Conservation (phyloP, 2,113 vertebrate species). For the Plecturocebus donacophilus region DNA sequence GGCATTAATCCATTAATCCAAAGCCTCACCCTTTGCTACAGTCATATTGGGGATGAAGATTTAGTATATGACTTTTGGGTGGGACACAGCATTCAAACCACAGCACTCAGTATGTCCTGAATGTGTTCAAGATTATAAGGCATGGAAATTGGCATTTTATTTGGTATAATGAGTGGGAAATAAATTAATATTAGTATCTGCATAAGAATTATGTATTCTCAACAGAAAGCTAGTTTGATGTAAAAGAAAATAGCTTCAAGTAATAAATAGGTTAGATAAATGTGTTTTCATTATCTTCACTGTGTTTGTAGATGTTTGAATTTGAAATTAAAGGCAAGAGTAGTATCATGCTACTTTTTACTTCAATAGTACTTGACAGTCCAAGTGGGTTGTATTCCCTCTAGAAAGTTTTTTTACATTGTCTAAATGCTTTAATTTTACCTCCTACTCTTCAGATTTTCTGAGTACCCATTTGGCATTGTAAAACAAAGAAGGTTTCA, state of each 20-base stretch:
- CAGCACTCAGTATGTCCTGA: background rate
- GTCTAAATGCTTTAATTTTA: background rate
- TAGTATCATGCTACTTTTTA: background rate
- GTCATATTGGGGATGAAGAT: background rate
- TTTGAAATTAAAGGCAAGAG: background rate
- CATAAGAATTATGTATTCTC: conserved; percentile 8
- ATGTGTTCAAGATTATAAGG: background rate
- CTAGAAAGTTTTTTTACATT: background rate
- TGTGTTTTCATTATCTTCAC: background rate
- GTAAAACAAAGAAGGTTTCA: background rate
- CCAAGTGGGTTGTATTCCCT: background rate
- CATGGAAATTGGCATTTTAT: background rate
- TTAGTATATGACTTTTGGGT: background rate
- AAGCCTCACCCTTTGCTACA: background rate
- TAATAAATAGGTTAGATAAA: background rate
- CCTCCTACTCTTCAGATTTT: background rate
- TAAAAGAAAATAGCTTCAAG: background rate
- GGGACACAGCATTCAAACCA: background rate
- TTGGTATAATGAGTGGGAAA: background rate
- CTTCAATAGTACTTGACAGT: background rate
- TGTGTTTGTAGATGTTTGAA: background rate
- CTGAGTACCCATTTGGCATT: background rate
- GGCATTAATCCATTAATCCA: background rate
- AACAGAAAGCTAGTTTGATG: background rate
- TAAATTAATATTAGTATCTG: background rate